Conservation (phyloP, 2,797 vertebrate species). For the Anniella stebbinsi region DNA sequence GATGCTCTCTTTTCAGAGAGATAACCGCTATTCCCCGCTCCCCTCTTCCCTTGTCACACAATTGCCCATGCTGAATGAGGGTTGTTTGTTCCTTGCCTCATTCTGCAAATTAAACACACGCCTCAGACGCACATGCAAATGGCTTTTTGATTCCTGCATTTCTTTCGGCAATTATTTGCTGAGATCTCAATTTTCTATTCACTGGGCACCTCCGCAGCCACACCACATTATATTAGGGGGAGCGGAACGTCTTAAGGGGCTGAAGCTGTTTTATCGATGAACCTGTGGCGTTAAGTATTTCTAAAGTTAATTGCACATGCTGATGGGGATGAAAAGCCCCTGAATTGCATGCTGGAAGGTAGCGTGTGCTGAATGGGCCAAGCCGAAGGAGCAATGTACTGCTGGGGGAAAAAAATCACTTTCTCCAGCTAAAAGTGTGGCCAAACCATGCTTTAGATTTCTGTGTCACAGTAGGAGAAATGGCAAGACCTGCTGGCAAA, state of each 20-base stretch:
- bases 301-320: background rate
- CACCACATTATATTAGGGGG: background rate
- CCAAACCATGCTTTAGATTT: background rate
- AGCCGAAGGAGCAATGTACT: background rate
- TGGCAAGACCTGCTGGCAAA: too few species aligned
- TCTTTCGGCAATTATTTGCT: conserved; percentile 19
- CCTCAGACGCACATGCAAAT: too few species aligned
- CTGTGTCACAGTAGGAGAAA: background rate
- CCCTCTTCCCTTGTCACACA: background rate
- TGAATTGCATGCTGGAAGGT: background rate
- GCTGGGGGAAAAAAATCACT: background rate
- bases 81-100: background rate
- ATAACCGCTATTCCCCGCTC: background rate
- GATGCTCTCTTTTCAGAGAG: background rate
- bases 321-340: background rate
- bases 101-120: too few species aligned
- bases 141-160: too few species aligned
- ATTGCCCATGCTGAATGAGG: background rate
- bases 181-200: background rate
- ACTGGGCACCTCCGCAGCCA: background rate
- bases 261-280: background rate
- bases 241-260: background rate
- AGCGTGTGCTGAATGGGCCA: background rate
- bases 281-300: conserved; percentile 2
- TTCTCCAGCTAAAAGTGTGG: background rate